phyloP scores from a whole-genome alignment of 1,140 invertebrate species.

The Arctopsyche grandis region DNA sequence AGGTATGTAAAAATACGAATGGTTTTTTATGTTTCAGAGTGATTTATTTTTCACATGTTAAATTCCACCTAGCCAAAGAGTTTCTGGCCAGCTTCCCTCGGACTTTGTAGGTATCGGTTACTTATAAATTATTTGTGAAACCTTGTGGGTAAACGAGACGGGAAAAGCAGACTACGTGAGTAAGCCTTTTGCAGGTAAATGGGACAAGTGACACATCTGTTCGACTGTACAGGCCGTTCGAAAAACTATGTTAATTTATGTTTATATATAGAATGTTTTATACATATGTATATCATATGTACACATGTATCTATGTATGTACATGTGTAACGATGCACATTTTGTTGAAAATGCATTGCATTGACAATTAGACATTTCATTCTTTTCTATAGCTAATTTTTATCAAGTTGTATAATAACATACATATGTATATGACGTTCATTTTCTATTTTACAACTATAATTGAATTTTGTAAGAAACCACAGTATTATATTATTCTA shows the following conservation, averaged over 20 bases:
- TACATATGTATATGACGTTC: no score
- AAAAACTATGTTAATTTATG: background rate
- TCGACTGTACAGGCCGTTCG: background rate
- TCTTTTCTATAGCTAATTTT: no score
- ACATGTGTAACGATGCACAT: no score
- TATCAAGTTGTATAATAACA: no score
- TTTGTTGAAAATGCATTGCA: no score
- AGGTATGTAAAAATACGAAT: no score
- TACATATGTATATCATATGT: background rate
- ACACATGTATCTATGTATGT: background rate
- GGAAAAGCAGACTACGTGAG: conserved; percentile 19
- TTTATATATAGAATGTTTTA: no score
- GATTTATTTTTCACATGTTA: background rate
- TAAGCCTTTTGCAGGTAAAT: conserved; percentile 23
- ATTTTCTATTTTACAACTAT: no score
- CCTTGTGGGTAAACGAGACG: background rate
- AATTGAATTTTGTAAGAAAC: no score
- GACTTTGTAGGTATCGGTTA: background rate
- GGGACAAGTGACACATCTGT: conserved; percentile 7
- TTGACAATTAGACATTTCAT: no score
- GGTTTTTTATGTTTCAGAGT: no score
- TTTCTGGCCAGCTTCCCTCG: background rate
- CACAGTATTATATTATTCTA: no score
- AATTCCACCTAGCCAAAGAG: background rate
- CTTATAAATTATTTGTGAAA: conserved; percentile 25